Conservation (phyloP, 1,140 invertebrate genomes). For the Diorhabda elongata region DNA sequence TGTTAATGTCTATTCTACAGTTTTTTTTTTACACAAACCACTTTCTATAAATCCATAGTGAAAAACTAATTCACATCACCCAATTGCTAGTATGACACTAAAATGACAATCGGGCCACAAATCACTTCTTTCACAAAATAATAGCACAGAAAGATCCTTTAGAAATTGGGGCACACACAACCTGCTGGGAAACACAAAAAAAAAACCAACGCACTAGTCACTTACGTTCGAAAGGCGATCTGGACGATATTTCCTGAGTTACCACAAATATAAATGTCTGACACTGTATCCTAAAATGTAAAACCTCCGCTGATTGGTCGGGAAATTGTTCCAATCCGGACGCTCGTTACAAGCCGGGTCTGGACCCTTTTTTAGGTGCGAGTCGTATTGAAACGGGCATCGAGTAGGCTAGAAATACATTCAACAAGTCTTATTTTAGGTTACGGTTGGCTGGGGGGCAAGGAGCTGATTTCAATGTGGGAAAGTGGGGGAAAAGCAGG, state of each 20-base stretch:
- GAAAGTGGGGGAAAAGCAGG: constrained; percentile 25
- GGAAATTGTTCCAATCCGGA: constrained; percentile 47
- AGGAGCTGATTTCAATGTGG: constrained; percentile 23
- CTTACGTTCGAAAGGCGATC: constrained; percentile 91
- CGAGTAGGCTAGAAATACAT: constrained; percentile 35
- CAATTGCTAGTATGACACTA: constrained; percentile 29
- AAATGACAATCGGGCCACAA: constrained; percentile 14
- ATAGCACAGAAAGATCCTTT: constrained; percentile 12
- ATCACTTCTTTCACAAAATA: constrained; percentile 7
- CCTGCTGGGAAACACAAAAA: constrained; percentile 18
- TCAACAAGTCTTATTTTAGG: constrained; percentile 12
- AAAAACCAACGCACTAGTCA: constrained; percentile 46
- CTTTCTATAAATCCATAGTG: constrained; percentile 1
- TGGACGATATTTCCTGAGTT: constrained; percentile 67
- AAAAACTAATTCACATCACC: constrained; percentile 1
- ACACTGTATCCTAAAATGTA: constrained; percentile 71
- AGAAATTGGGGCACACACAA: constrained; percentile 14
- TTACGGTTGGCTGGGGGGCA: constrained; percentile 21
- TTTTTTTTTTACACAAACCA: constrained; percentile 1
- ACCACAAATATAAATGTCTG: constrained; percentile 78
- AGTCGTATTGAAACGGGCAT: constrained; percentile 31
- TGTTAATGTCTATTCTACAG: background rate
- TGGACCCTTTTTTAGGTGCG: constrained; percentile 62
- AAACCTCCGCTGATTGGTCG: constrained; percentile 50
- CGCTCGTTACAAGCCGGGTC: constrained; percentile 50